A percentile compares a stretch with the other conserved stretches of the same genome.
These are phyloP conservation scores for Quiscalus mexicanus DNA, from an alignment of 2,113 vertebrate species.

Conservation along the genomic window DNA sequence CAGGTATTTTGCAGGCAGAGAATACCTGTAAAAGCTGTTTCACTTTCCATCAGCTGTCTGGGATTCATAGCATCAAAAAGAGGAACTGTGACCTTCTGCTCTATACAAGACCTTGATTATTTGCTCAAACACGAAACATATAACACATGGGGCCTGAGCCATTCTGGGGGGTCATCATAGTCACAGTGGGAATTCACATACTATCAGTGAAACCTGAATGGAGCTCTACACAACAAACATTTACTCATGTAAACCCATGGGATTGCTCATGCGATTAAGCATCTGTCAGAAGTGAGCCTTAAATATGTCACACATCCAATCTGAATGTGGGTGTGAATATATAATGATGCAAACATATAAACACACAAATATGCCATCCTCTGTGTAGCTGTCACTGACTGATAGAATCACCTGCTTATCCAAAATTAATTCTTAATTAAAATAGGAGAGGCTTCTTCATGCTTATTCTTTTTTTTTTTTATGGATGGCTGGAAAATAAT, in stretches of 20 bases:
- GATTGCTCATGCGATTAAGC: background rate
- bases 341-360: background rate
- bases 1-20: background rate
- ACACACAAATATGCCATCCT: background rate
- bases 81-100: background rate
- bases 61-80: background rate
- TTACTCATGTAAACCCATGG: background rate
- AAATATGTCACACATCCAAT: background rate
- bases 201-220: background rate
- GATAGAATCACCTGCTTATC: slow-evolving; percentile 15
- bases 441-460: background rate
- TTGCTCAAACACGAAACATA: background rate
- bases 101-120: background rate
- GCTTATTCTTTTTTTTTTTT: background rate
- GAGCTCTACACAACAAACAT: background rate
- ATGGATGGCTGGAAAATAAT: slow-evolving; percentile 22
- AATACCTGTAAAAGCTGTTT: background rate
- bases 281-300: background rate
- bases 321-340: background rate
- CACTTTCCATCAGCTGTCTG: background rate
- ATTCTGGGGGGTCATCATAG: rapidly evolving
- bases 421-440: slow-evolving; percentile 45
- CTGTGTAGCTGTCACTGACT: background rate
- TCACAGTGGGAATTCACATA: background rate
- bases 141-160: background rate